A percentile compares a stretch with the other conserved stretches of the same genome.
These are phyloP conservation scores for Mactra quadrangularis DNA, from an alignment of 1,140 invertebrate species.

Conservation along the genomic window DNA sequence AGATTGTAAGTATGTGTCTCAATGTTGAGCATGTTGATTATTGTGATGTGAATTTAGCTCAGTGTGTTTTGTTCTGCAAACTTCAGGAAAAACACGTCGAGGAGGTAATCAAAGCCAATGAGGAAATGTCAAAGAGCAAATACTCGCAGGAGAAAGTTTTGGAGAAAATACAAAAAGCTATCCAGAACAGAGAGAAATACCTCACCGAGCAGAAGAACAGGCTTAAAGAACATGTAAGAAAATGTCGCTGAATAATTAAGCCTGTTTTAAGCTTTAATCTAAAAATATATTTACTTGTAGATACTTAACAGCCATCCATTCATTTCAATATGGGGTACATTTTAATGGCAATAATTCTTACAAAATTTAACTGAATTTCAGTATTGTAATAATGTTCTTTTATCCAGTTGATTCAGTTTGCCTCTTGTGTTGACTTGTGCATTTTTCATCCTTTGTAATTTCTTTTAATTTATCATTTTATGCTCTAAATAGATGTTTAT, in stretches of 20 bases:
- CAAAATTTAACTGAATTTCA: too few relatives aligned
- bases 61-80: constrained; percentile 36
- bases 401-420: too few relatives aligned
- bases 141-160: constrained; percentile 52
- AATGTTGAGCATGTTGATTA: constrained; percentile 23
- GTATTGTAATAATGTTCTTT: too few relatives aligned
- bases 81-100: constrained; percentile 59
- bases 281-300: too few relatives aligned
- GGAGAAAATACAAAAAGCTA: constrained; percentile 57
- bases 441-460: too few relatives aligned
- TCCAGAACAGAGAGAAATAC: constrained; percentile 56
- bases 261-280: neutral
- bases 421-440: too few relatives aligned
- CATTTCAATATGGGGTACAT: too few relatives aligned
- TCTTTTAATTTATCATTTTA: too few relatives aligned
- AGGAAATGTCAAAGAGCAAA: constrained; percentile 41
- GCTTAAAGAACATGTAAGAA: constrained; percentile 59
- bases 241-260: neutral
- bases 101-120: constrained; percentile 59
- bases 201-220: constrained; percentile 33
- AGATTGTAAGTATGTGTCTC: too few relatives aligned
- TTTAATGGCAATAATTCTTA: too few relatives aligned
- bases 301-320: too few relatives aligned
- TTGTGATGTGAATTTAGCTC: constrained; percentile 27
- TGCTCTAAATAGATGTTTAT: too few relatives aligned